phyloP scores from a whole-genome alignment of 2,113 vertebrate species.

The Crotalus viridis region DNA sequence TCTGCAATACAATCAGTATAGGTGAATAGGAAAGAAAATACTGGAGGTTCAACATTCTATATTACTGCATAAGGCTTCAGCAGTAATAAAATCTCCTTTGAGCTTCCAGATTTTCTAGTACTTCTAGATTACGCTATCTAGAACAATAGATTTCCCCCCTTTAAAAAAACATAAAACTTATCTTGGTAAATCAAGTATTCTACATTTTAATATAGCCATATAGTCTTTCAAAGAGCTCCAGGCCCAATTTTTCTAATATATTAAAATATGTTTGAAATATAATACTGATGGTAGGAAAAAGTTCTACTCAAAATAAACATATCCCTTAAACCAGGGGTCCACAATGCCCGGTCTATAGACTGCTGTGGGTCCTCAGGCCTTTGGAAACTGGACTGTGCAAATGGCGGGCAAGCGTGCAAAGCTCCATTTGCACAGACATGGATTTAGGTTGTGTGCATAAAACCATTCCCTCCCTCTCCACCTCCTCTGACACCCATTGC shows the following conservation, averaged over 20 bases:
- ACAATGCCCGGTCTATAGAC: no score
- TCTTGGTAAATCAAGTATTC: not conserved
- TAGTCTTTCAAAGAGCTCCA: accelerated
- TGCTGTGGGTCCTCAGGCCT: no score
- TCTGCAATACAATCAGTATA: not conserved
- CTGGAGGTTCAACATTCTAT: not conserved
- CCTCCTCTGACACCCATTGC: no score
- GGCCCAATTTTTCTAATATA: accelerated
- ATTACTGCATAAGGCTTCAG: not conserved
- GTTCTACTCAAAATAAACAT: not conserved
- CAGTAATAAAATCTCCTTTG: not conserved
- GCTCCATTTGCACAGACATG: no score
- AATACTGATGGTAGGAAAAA: not conserved
- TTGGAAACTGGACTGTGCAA: no score
- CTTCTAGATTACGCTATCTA: not conserved
- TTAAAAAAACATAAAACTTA: not conserved
- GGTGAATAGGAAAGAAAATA: not conserved
- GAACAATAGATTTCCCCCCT: not conserved
- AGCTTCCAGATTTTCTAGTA: not conserved
- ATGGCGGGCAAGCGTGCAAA: no score
- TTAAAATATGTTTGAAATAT: not conserved
- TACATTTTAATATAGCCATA: not conserved
- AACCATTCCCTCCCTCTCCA: no score
- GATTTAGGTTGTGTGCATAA: no score
- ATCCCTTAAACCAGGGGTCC: not conserved